Evolutionary conservation across 2,113 vertebrate species (phyloP).

Genomic region (Platycercus adscitus): DNA sequence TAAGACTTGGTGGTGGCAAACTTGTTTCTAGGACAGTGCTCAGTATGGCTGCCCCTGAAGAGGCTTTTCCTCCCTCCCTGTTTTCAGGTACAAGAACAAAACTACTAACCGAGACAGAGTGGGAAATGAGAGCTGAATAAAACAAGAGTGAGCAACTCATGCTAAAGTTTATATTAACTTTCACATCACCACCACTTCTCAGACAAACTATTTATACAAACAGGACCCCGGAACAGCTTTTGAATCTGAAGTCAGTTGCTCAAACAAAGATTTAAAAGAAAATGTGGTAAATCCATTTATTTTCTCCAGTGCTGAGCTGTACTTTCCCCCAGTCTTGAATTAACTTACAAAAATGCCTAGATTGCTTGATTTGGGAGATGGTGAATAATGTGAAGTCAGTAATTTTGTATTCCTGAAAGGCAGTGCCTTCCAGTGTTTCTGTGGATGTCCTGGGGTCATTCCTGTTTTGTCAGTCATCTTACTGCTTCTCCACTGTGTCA

Average conservation of each 20-base stretch:
- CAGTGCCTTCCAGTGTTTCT: not conserved
- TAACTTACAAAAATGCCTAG: conserved; percentile 7
- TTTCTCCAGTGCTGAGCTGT: not conserved
- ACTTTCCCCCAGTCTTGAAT: not conserved
- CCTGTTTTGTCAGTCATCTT: conserved; percentile 43
- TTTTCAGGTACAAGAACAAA: not conserved
- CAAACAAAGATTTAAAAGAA: not conserved
- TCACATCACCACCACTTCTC: not conserved
- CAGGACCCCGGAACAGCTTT: not conserved
- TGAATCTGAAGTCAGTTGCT: not conserved
- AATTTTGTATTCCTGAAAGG: conserved; percentile 21
- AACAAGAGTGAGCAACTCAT: not conserved
- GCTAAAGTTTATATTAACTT: not conserved
- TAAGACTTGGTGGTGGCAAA: not conserved
- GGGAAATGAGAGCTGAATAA: not conserved
- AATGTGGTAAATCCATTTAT: not conserved
- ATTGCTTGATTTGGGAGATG: not conserved
- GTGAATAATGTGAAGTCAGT: conserved; percentile 29
- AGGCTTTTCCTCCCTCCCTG: not conserved
- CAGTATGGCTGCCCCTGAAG: rapidly evolving
- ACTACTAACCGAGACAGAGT: not conserved
- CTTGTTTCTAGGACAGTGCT: not conserved
- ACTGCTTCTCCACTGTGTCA: not conserved
- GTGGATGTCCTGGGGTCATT: not conserved
- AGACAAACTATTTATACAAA: not conserved